Evolutionary conservation across 1,140 invertebrate species (phyloP).

Genomic region (Pygmarrhopalites habei): DNA sequence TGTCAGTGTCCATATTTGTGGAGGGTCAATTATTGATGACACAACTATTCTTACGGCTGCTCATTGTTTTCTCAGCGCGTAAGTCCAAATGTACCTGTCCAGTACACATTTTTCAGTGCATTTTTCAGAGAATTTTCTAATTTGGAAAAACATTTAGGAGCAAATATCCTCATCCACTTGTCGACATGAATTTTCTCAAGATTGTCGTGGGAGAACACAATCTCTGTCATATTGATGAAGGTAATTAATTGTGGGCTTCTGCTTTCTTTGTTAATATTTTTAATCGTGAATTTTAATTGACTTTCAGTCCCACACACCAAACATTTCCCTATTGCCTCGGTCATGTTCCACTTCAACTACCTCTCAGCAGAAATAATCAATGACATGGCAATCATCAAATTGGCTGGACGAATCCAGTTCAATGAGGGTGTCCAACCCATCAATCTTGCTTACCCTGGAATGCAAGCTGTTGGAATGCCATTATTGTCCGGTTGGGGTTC

Average conservation of each 20-base stretch:
- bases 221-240: slow-evolving; percentile 25
- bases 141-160: too few species aligned
- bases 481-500: slow-evolving; percentile 30
- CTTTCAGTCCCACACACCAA: too few species aligned
- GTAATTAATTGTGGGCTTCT: too few species aligned
- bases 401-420: slow-evolving; percentile 20
- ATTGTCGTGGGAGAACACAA: slow-evolving; percentile 34
- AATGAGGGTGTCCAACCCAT: slow-evolving; percentile 32
- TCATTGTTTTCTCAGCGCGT: slow-evolving; percentile 1
- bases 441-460: slow-evolving; percentile 7
- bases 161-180: slow-evolving; percentile 26
- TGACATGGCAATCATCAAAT: slow-evolving; percentile 30
- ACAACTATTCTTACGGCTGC: slow-evolving; percentile 20
- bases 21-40: slow-evolving; percentile 29
- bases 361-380: slow-evolving; percentile 28
- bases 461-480: slow-evolving; percentile 11
- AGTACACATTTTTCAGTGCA: too few species aligned
- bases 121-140: too few species aligned
- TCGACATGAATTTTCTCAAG: slow-evolving; percentile 9
- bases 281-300: too few species aligned
- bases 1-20: slow-evolving; percentile 27
- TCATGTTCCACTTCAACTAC: slow-evolving; percentile 32
- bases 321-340: slow-evolving; percentile 12
- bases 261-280: too few species aligned
- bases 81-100: too few species aligned